phyloP scores from a whole-genome alignment of 2,888 invertebrate genomes.

The Hypsopygia costalis region DNA sequence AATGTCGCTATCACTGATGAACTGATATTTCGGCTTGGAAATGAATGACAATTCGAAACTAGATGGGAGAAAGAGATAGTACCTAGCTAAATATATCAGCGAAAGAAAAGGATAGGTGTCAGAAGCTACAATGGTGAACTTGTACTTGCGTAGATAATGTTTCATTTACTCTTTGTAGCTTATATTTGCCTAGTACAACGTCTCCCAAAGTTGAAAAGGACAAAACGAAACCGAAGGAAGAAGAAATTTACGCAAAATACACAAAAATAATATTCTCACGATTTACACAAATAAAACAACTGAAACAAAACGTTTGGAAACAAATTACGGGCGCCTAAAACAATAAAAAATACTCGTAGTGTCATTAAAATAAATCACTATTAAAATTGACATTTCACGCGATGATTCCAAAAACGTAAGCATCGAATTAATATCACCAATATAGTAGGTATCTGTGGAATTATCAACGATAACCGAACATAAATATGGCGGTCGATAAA shows the following conservation, averaged over 20 bases:
- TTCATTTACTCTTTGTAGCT: not conserved
- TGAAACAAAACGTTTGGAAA: conserved; percentile 22
- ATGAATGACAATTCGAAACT: not conserved
- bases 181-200: not conserved
- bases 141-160: not conserved
- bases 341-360: conserved; percentile 34
- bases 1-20: too few species aligned
- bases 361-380: conserved; percentile 58
- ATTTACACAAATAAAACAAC: conserved; percentile 13
- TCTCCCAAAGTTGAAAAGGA: not conserved
- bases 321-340: conserved; percentile 33
- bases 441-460: conserved; percentile 56
- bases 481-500: conserved; percentile 68
- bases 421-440: conserved; percentile 65
- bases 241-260: too few species aligned
- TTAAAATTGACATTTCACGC: conserved; percentile 74
- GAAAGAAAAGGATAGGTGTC: not conserved
- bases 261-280: not conserved
- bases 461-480: conserved; percentile 62
- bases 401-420: conserved; percentile 42
- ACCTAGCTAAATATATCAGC: not conserved
- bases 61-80: not conserved
- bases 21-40: not conserved
- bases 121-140: too few species aligned
- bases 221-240: not conserved